Conservation (phyloP, 2,797 vertebrate genomes). For the Tenualosa thibaudeaui region DNA sequence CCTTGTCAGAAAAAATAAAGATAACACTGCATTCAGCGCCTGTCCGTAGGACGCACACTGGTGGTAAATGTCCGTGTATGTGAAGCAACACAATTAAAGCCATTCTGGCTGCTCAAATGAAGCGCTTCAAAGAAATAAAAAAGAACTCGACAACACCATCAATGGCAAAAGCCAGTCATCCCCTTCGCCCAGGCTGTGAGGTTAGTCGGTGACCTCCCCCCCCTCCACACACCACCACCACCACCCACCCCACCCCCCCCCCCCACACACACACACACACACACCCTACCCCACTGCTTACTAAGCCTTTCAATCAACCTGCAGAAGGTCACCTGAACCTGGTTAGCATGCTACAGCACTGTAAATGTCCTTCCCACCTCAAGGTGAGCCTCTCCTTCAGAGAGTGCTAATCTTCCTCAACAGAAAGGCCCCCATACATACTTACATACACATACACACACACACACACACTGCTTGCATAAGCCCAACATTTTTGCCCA, state of each 20-base stretch:
- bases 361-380: conserved; percentile 20
- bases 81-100: conserved; percentile 41
- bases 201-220: neutral
- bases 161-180: conserved; percentile 13
- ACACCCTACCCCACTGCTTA: neutral
- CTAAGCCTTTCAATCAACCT: conserved; percentile 8
- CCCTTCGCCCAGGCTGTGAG: neutral
- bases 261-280: too few relatives aligned
- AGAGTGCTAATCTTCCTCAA: conserved; percentile 15
- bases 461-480: neutral
- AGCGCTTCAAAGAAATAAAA: conserved; percentile 31
- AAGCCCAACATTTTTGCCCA: neutral
- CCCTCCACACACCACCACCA: neutral
- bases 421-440: neutral
- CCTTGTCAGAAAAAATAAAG: conserved; percentile 34
- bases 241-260: too few relatives aligned
- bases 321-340: conserved; percentile 11
- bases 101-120: conserved; percentile 33
- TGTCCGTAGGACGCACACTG: conserved; percentile 39
- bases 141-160: neutral
- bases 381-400: conserved; percentile 12
- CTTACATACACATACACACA: too few relatives aligned
- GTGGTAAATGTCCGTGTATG: conserved; percentile 33
- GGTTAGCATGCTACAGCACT: conserved; percentile 16
- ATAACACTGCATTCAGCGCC: conserved; percentile 21